Conservation (phyloP, 2,797 vertebrate species). For the Brachymystax lenok region DNA sequence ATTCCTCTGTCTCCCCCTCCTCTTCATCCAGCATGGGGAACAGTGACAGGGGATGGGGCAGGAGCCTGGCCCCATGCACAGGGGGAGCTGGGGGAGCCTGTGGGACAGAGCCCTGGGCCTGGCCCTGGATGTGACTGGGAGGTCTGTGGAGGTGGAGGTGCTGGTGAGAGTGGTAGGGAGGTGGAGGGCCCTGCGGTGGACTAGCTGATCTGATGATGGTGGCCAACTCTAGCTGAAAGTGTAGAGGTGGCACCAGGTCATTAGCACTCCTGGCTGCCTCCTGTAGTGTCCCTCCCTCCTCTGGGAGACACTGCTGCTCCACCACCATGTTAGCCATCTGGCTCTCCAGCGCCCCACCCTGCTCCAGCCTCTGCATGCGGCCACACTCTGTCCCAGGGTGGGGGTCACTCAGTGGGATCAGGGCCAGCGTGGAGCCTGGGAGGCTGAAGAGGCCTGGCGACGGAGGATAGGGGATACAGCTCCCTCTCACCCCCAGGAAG, state of each 20-base stretch:
- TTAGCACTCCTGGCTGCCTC: constrained; percentile 52
- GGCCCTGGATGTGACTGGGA: constrained; percentile 42
- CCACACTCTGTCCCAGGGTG: constrained; percentile 59
- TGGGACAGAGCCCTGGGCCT: constrained; percentile 28
- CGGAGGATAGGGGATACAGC: constrained; percentile 79
- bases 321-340: constrained; percentile 86
- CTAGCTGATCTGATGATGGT: constrained; percentile 52
- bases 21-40: constrained; percentile 80
- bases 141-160: constrained; percentile 67
- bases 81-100: constrained; percentile 41
- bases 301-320: constrained; percentile 76
- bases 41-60: constrained; percentile 65
- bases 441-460: constrained; percentile 48
- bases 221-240: constrained; percentile 48
- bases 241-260: constrained; percentile 63
- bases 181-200: constrained; percentile 83
- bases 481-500: constrained; percentile 89
- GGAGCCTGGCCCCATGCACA: constrained; percentile 58
- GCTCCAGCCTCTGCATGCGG: constrained; percentile 82
- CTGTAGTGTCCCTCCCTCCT: constrained; percentile 54
- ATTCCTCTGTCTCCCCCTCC: constrained; percentile 82
- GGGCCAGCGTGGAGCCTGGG: constrained; percentile 60
- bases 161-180: constrained; percentile 87
- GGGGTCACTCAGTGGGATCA: constrained; percentile 57
- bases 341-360: constrained; percentile 71